These are phyloP conservation scores for Hydroisotoma schaefferi DNA, from an alignment of 2,888 invertebrate species.

Conservation along the genomic window DNA sequence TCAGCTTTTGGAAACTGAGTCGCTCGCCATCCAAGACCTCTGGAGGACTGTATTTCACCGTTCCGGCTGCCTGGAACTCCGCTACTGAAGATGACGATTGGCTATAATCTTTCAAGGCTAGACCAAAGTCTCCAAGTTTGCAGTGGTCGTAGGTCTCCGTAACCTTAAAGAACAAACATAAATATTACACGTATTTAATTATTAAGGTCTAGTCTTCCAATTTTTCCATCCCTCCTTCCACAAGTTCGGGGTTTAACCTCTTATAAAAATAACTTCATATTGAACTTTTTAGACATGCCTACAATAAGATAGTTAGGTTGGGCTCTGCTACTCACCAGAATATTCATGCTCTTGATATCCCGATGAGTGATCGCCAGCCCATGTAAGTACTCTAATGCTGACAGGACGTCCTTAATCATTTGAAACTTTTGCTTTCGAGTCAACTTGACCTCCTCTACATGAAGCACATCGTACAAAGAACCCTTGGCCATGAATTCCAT, in stretches of 20 bases:
- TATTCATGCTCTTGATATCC: conserved; percentile 17
- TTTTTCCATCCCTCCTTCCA: too few relatives aligned
- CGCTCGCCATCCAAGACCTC: conserved; percentile 8
- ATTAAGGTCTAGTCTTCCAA: too few relatives aligned
- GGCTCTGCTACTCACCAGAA: conserved; percentile 10
- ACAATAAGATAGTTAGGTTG: too few relatives aligned
- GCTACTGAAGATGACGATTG: conserved; percentile 9
- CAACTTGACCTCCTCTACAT: not conserved
- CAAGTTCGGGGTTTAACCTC: too few relatives aligned
- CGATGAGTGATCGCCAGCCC: conserved; percentile 1
- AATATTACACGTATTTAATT: too few relatives aligned
- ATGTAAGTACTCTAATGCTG: conserved; percentile 11
- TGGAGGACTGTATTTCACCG: conserved; percentile 12
- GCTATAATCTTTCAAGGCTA: conserved; percentile 13
- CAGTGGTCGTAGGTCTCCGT: conserved; percentile 10
- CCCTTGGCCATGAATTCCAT: conserved; percentile 19
- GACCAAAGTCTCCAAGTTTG: conserved; percentile 17
- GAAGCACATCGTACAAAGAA: conserved; percentile 10
- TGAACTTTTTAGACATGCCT: not conserved
- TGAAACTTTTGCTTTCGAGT: not conserved
- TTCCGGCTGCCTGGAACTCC: conserved; percentile 10
- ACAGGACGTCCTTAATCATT: conserved; percentile 6
- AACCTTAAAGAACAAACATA: conserved; percentile 7
- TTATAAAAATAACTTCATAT: not conserved
- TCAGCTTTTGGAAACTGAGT: not conserved